Evolutionary conservation across 2,888 invertebrate genomes (phyloP).

Genomic region (Eurytoma californica): DNA sequence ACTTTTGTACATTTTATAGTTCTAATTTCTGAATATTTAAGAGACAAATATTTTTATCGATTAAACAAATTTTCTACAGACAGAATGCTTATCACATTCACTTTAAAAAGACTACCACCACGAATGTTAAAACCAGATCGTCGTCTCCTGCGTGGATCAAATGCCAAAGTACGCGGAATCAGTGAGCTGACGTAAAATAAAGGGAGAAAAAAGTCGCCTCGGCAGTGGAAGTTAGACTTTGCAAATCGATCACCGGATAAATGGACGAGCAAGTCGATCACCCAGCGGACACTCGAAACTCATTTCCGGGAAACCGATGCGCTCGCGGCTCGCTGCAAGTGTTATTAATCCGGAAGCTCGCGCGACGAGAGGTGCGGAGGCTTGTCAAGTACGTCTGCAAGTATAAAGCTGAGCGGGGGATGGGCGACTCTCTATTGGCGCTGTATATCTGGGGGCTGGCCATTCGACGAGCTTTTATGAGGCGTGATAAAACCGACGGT

Average conservation of each 20-base stretch:
- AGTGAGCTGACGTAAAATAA: background rate
- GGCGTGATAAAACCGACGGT: no score
- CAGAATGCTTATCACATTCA: no score
- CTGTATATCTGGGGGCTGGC: no score
- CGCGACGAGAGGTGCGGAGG: background rate
- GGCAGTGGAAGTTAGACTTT: background rate
- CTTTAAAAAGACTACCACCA: no score
- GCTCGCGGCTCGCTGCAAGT: constrained; percentile 13
- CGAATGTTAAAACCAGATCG: no score
- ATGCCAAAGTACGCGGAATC: background rate
- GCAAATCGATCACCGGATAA: constrained; percentile 27
- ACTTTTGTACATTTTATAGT: no score
- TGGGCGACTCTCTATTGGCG: no score
- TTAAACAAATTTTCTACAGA: no score
- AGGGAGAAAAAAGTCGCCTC: background rate
- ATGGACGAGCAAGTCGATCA: constrained; percentile 18
- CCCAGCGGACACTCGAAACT: constrained; percentile 27
- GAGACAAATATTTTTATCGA: no score
- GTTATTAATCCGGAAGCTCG: constrained; percentile 39
- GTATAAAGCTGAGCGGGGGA: background rate
- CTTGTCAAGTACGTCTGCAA: background rate
- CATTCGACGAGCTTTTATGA: no score
- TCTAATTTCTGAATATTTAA: no score
- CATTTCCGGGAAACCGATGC: constrained; percentile 41
- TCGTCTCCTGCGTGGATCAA: background rate